Evolutionary conservation across 2,797 vertebrate genomes (phyloP), one percentile per base, ranked within the genome.

Genomic region (Prionace glauca): DNA sequence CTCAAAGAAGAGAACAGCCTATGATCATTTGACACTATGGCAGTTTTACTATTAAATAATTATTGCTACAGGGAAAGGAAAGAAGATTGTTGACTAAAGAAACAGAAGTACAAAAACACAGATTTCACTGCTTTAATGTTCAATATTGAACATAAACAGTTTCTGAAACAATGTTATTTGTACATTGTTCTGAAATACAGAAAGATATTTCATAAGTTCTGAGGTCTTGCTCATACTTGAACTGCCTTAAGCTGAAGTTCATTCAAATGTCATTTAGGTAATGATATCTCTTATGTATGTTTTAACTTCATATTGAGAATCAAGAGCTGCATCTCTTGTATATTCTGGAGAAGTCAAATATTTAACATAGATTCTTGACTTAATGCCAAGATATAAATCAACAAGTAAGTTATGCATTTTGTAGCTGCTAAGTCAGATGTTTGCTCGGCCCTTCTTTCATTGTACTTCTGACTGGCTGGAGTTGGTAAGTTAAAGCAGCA

Each of bases 281-380:
- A 62, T 0, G 20, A 92, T 24, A 67, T n/a, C 10, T 69, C 29
- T 32, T 36, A n/a, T n/a, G 87, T 36, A 65, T 91, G 5, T 91
- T 91, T 41, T 69, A 69, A 41, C 65, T 22, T 92, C 24, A 92
- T 18, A 7, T 41, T 92, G 18, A 36, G n/a, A 92, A 9, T 69
- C 32, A 36, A 69, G n/a, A 69, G n/a, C 65, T 41, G 62, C 18
- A 67, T 65, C 60, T 92, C 20, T 65, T 92, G 65, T 69, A 24
- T 24, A 92, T 92, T 90, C 62, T 90, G 62, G 56, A 12, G 12
- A 90, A 90, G 56, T 65, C 87, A 65, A 90, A 90, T 90, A 90
- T 90, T 90, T 69, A 69, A 41, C 62, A 69, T 41, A 69, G 65
- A 24, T 69, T 41, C 62, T 67, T 92, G 90, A 41, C 62, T 36